These are phyloP conservation scores for Trichonephila inaurata DNA, from an alignment of 1,140 invertebrate species.

Conservation along the genomic window DNA sequence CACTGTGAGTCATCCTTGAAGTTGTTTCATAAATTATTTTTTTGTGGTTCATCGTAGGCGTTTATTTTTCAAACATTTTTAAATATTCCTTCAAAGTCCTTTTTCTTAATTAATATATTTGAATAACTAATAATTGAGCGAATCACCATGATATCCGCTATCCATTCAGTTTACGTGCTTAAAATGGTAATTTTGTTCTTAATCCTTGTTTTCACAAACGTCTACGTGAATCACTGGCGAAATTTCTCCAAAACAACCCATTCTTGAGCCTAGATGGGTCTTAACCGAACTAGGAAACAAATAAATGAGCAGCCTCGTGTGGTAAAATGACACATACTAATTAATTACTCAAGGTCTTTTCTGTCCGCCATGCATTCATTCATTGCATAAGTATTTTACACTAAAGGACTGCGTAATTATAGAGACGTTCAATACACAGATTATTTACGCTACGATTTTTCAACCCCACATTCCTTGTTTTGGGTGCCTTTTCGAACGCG, in stretches of 20 bases:
- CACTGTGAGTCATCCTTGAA: no score
- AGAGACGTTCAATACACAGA: not conserved
- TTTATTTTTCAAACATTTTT: no score
- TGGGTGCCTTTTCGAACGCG: not conserved
- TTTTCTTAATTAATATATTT: no score
- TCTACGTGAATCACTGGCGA: not conserved
- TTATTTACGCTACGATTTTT: not conserved
- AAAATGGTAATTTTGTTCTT: not conserved
- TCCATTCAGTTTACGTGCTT: not conserved
- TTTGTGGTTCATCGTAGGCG: no score
- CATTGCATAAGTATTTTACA: not conserved
- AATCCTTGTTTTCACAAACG: not conserved
- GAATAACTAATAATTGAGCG: no score
- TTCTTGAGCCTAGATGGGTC: not conserved
- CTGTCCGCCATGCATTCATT: not conserved
- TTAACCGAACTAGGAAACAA: not conserved
- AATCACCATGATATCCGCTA: no score
- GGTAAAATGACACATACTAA: not conserved
- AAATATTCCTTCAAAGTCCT: no score
- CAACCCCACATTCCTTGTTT: not conserved
- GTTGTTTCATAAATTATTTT: no score
- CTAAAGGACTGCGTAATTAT: not conserved
- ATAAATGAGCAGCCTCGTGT: not conserved
- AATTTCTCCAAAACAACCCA: not conserved
- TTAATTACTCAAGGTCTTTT: not conserved